phyloP scores from a whole-genome alignment of 2,113 vertebrate genomes.

The Muntiacus reevesi region DNA sequence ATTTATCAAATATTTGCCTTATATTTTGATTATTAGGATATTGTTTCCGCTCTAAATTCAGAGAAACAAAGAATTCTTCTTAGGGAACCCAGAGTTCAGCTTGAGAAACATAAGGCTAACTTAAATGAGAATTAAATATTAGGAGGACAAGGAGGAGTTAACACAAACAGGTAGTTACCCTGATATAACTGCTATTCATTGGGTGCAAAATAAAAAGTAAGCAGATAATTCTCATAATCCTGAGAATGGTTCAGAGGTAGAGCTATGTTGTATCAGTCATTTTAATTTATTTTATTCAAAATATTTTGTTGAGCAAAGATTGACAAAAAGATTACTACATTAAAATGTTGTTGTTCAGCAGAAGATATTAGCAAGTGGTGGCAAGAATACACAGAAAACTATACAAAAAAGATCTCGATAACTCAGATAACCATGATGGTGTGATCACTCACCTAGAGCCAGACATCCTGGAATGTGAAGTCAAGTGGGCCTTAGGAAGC shows the following conservation, averaged over 20 bases:
- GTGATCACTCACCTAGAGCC: background rate
- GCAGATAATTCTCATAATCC: background rate
- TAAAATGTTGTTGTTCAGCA: background rate
- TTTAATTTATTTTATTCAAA: background rate
- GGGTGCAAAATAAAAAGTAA: background rate
- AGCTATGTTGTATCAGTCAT: background rate
- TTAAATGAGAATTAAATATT: background rate
- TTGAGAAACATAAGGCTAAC: background rate
- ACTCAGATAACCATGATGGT: background rate
- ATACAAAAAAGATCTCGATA: background rate
- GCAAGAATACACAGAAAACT: background rate
- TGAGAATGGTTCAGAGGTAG: background rate
- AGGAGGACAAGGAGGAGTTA: background rate
- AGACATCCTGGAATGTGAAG: background rate
- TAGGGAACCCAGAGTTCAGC: background rate
- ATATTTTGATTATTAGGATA: background rate
- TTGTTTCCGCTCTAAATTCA: background rate
- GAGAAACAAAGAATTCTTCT: background rate
- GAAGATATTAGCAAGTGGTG: background rate
- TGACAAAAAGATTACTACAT: background rate
- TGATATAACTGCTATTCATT: background rate
- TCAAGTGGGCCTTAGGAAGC: background rate
- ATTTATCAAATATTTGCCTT: background rate
- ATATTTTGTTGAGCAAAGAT: background rate
- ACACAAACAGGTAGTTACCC: background rate